Base-by-base conservation (phyloP, 2,113 vertebrate species). In the Aptenodytes patagonicus region DNA sequence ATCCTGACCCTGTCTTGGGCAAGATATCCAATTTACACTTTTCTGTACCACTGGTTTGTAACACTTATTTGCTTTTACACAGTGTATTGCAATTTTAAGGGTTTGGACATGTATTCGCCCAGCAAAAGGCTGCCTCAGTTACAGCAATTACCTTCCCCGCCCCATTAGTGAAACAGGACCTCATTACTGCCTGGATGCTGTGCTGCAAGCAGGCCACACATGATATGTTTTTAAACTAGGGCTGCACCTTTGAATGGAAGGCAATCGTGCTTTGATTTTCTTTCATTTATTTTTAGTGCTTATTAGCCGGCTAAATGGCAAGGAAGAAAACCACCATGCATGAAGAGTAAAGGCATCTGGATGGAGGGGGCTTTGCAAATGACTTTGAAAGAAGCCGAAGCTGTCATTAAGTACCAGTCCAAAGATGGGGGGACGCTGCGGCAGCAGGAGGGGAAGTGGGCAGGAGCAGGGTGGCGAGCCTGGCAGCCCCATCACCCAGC, bases 111-210 rank as follows among this genome's bases (percentile, higher is more conserved):
- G 40, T 47, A 52, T 80, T 61, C 58, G 25, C 58, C 46, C 57
- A 62, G 75, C 51, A 29, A 57, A 84, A 65, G 36, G 24, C 36
- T 85, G 49, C 47, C 55, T 75, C 75, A 18, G 36, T 57, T 49
- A 71, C 20, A 73, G 62, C 46, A 57, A 42, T 61, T n/a, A 36
- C 70, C 49, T 4, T 55, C 29, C 46, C 36, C 9, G 3, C 11
- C 49, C 28, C 4, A 4, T 29, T 20, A 58, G 34, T 6, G 7
- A 24, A 64, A 22, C 83, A 26, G 73, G 22, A 25, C 40, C 3
- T 0, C 0, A 0, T 60, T 18, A 14, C 42, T 10, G 49, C 46
- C 46, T 31, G 73, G 55, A 13, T 13, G 38, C 52, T 29, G 68
- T 13, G 16, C 26, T 17, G 47, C 73, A n/a, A 72, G 42, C 2